Evolutionary conservation across 2,888 invertebrate species (phyloP), one percentile per base, ranked within the genome.

Genomic region (Rhogogaster chlorosoma): DNA sequence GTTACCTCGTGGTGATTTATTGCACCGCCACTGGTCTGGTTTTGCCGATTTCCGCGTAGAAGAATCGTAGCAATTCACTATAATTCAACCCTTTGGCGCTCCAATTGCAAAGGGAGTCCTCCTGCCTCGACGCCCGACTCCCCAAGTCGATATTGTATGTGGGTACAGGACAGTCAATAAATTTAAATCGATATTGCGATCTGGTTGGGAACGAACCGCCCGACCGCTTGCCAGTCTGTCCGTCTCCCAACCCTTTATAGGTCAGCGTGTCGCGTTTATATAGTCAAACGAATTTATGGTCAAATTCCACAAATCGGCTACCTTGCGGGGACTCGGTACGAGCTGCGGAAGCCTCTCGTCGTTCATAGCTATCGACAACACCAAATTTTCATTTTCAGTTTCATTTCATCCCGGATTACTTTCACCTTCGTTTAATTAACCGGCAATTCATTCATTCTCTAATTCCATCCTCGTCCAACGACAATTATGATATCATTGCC

Each of bases 61-160:
- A 89, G 87, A 88, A 87, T 86, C 85, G 86, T 86, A 87, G 86
- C 87, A 84, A 88, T 89, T 88, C 86, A 85, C 84, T 86, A 86
- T 84, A 49, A 83, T 83, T 75, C 83, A 83, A 83, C 83, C 83
- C 83, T 83, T 83, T 83, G 83, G 83, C 83, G 67, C 83, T 83
- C 67, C 32, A 45, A 83, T 83, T 83, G 83, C 83, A 83, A 83
- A 83, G 83, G 67, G 83, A 83, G 70, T 83, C 45, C 45, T 36
- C 71, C 73, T 29, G 95, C 96, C 91, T 95, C 96, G 84, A 96
- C 96, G 92, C 96, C 96, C 91, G 96, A 96, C 93, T 95, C 96
- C 89, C 95, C 96, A 88, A 95, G 93, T 89, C 83, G 83, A 67
- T 83, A 83, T 83, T 83, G 83, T 83, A 83, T 67, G 83, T 83